Conservation (phyloP, 1,140 invertebrate genomes). For the Ceratosolen fusciceps region DNA sequence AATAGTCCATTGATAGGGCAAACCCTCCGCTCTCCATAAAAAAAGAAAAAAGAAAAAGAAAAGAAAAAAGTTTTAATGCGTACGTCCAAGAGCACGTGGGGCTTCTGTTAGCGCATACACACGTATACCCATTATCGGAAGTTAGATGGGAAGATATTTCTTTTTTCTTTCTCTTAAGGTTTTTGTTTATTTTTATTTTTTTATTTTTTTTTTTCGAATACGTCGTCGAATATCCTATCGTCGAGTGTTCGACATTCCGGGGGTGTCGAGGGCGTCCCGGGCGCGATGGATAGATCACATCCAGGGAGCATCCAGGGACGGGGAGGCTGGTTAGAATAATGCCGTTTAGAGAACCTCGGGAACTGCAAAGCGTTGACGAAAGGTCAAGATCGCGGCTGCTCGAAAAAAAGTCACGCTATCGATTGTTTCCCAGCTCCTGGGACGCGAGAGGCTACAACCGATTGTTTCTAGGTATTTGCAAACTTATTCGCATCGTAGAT, state of each 20-base stretch:
- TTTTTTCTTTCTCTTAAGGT: no score
- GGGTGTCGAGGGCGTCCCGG: constrained; percentile 4
- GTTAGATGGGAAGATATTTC: not conserved
- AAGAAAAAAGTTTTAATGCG: not conserved
- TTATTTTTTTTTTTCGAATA: no score
- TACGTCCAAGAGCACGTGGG: not conserved
- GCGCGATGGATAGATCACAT: not conserved
- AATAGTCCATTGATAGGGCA: not conserved
- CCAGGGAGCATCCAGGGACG: not conserved
- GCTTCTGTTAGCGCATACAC: not conserved
- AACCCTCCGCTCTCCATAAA: not conserved
- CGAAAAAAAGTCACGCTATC: constrained; percentile 27
- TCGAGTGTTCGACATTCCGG: not conserved
- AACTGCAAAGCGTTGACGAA: constrained; percentile 48
- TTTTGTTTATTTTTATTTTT: not conserved
- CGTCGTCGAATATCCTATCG: no score
- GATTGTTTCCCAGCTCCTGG: constrained; percentile 2
- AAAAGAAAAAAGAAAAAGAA: no score
- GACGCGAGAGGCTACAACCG: constrained; percentile 11
- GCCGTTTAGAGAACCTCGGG: constrained; percentile 10
- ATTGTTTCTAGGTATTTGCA: constrained; percentile 34
- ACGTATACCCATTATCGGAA: not conserved
- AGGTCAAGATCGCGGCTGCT: constrained; percentile 42
- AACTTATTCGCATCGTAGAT: not conserved
- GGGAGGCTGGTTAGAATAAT: not conserved